A percentile compares a stretch with the other conserved stretches of the same genome.
These are phyloP conservation scores for Melanostoma scalare DNA, from an alignment of 2,888 invertebrate species.

Conservation along the genomic window DNA sequence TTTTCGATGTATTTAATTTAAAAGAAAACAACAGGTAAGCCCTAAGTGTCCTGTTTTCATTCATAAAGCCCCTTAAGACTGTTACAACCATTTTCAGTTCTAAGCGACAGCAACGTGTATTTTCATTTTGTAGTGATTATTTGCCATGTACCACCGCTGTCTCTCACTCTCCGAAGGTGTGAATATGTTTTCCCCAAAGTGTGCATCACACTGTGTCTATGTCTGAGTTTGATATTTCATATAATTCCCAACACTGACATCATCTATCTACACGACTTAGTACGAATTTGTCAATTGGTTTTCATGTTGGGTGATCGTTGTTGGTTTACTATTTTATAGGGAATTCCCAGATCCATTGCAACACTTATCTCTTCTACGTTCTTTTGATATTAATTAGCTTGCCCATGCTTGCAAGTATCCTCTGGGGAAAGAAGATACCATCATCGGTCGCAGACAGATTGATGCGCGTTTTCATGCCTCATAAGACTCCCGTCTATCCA, in stretches of 20 bases:
- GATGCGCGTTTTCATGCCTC: constrained; percentile 40
- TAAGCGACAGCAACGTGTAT: not conserved
- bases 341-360: constrained; percentile 50
- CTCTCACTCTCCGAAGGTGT: constrained; percentile 48
- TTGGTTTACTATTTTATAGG: constrained; percentile 23
- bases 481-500: constrained; percentile 37
- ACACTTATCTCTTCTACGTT: not conserved
- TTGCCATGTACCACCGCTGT: constrained; percentile 36
- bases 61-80: constrained; percentile 1
- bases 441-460: constrained; percentile 18
- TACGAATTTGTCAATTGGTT: constrained; percentile 58
- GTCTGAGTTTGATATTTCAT: constrained; percentile 22
- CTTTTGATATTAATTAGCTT: constrained; percentile 16
- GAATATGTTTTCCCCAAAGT: constrained; percentile 39
- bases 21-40: constrained; percentile 1
- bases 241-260: constrained; percentile 51
- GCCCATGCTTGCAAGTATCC: not conserved
- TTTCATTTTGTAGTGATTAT: constrained; percentile 21
- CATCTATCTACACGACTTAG: constrained; percentile 53
- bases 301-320: constrained; percentile 3
- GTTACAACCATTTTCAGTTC: not conserved
- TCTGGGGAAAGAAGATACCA: constrained; percentile 12
- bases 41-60: constrained; percentile 9
- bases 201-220: constrained; percentile 11
- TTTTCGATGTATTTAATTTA: constrained; percentile 31